phyloP scores from a whole-genome alignment of 92 coral and sea anemone species.

The Pocillopora grandis region DNA sequence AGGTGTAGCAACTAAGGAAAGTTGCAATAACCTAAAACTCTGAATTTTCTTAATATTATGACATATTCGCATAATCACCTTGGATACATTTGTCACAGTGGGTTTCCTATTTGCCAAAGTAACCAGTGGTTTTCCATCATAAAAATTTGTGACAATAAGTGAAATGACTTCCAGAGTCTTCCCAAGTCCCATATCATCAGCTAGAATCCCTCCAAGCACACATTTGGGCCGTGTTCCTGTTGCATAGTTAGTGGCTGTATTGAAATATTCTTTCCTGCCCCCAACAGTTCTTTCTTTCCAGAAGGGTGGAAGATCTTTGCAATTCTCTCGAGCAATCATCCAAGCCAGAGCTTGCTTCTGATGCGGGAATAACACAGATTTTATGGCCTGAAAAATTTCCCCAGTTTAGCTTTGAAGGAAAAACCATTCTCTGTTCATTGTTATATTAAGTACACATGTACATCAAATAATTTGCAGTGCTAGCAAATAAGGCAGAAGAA shows the following conservation, averaged over 20 bases:
- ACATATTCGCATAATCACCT: neutral
- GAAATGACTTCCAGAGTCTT: constrained; percentile 78
- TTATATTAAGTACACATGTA: too few relatives aligned
- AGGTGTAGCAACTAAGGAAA: too few relatives aligned
- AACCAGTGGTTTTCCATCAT: constrained; percentile 67
- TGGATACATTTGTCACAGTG: neutral
- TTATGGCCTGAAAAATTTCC: constrained; percentile 59
- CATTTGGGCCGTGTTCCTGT: constrained; percentile 58
- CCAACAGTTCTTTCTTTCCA: constrained; percentile 67
- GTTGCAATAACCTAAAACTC: too few relatives aligned
- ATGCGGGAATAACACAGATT: constrained; percentile 65
- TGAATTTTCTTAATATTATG: neutral
- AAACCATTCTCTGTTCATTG: too few relatives aligned
- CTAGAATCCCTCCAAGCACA: constrained; percentile 78
- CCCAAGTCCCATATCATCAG: constrained; percentile 91
- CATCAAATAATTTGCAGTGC: too few relatives aligned
- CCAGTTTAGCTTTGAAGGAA: too few relatives aligned
- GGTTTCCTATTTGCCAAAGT: constrained; percentile 57
- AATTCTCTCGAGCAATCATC: constrained; percentile 79
- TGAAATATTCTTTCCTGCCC: constrained; percentile 59
- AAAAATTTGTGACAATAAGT: constrained; percentile 73
- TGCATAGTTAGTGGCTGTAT: constrained; percentile 79
- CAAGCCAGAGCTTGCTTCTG: constrained; percentile 84
- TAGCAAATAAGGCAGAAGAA: too few relatives aligned
- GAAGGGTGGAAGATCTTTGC: constrained; percentile 74